Conservation (phyloP, 2,113 vertebrate species). For the Ciconia boyciana region DNA sequence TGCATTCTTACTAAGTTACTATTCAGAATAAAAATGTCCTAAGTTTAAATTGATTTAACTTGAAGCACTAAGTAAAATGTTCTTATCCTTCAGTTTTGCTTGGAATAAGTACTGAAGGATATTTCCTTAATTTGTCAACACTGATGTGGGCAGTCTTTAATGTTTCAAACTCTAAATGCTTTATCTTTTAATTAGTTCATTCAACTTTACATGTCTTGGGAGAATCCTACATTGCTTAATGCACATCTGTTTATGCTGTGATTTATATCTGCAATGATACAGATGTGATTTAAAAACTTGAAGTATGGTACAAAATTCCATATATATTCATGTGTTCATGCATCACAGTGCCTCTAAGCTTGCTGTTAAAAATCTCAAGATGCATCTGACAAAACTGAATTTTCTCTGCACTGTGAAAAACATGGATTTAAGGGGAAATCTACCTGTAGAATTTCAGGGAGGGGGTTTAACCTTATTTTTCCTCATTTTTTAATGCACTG, state of each 20-base stretch:
- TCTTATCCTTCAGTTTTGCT: not conserved
- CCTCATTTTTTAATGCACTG: not conserved
- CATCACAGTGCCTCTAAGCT: not conserved
- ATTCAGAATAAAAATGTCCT: not conserved
- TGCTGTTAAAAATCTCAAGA: not conserved
- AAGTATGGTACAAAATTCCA: not conserved
- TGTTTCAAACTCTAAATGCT: not conserved
- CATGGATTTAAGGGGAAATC: rapidly evolving
- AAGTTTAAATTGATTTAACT: not conserved
- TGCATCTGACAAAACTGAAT: not conserved
- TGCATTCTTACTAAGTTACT: not conserved
- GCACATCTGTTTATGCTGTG: not conserved
- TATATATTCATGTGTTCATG: not conserved
- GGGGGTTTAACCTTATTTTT: not conserved
- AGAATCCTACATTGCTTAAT: not conserved
- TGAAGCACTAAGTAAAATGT: not conserved
- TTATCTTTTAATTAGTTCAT: not conserved
- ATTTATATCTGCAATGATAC: not conserved
- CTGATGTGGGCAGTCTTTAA: not conserved
- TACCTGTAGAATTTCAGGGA: not conserved
- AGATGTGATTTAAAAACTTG: not conserved
- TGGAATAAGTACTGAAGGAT: not conserved
- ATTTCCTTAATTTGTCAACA: not conserved
- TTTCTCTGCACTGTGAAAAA: not conserved
- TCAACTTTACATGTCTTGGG: not conserved